Evolutionary conservation across 2,797 vertebrate genomes (phyloP), one percentile per base, ranked within the genome.

Genomic region (Pogoniulus pusillus): DNA sequence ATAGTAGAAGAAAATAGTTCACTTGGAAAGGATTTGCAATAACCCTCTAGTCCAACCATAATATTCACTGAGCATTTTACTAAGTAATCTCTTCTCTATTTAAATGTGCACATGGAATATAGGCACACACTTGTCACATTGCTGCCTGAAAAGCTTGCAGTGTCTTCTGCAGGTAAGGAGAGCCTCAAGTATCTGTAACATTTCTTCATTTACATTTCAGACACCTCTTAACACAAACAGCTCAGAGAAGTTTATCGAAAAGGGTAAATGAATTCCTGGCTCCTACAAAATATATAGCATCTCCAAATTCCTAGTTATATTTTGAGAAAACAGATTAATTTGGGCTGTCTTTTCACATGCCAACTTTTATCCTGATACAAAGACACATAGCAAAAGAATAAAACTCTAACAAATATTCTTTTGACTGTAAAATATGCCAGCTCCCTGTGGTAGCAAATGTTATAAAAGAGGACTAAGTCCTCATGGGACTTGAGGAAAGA

Each of bases 201-300:
- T 68, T 82, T 79, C 68, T 89, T 76, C 66, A 86, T 95, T 92
- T 93, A 94, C 85, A 93, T 95, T 93, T 88, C 77, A 87, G 81
- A 49, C 4, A 12, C 60, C 91, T 82, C 76, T 75, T 85, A 80
- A 82, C 49, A 89, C 72, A 90, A 81, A 23, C 66, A 75, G 26
- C 24, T 90, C 54, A 85, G 82, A 39, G 34, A 91, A 85, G 18
- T 63, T 82, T 73, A 86, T 87, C 34, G 79, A 57, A 88, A 78
- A 57, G 58, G 37, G 18, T 89, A 29, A 43, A 89, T 22, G 19
- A 54, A 37, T 47, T 92, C 75, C 87, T 82, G 35, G 39, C 87
- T 80, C 59, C 59, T 85, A 60, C 62, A 76, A 72, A 87, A 80
- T 45, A 17, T 66, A 74, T 92, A 94, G 47, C 22, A 32, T 7